These are phyloP conservation scores for Cerastis leucographa DNA, from an alignment of 2,888 invertebrate genomes.

Conservation along the genomic window DNA sequence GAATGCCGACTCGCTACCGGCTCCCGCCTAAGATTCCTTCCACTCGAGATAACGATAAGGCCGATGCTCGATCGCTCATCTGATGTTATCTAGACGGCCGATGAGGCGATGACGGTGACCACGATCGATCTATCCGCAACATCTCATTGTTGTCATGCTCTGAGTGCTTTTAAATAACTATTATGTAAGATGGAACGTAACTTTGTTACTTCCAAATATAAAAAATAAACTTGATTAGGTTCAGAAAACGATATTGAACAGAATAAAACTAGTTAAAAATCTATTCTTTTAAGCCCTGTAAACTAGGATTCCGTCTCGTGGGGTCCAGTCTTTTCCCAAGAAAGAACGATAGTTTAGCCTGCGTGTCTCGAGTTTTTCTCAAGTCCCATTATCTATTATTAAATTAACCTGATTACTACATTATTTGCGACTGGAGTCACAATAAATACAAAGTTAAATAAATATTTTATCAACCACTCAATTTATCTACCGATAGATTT, in stretches of 20 bases:
- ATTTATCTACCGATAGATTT: slow-evolving; percentile 1
- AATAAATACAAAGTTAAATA: slow-evolving; percentile 7
- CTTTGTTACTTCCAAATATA: slow-evolving; percentile 13
- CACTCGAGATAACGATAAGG: slow-evolving; percentile 88
- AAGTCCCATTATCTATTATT: background rate
- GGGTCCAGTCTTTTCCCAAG: background rate
- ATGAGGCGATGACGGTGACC: slow-evolving; percentile 77
- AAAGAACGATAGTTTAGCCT: background rate
- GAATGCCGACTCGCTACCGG: slow-evolving; percentile 84
- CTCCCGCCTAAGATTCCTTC: slow-evolving; percentile 85
- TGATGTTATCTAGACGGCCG: slow-evolving; percentile 82
- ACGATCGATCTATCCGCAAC: slow-evolving; percentile 80
- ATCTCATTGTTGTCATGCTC: slow-evolving; percentile 69
- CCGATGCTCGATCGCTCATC: slow-evolving; percentile 84
- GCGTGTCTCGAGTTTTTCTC: background rate
- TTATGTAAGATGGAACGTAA: slow-evolving; percentile 71
- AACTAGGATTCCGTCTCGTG: too few relatives aligned
- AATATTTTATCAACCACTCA: slow-evolving; percentile 4
- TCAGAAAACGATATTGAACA: background rate
- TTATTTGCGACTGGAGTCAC: slow-evolving; percentile 2
- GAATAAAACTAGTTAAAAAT: background rate
- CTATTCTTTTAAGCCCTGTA: background rate
- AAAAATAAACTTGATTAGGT: background rate
- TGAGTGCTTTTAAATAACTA: slow-evolving; percentile 59
- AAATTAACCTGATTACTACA: background rate